Evolutionary conservation across 2,113 vertebrate genomes (phyloP), one percentile per base, ranked within the genome.

Genomic region (Chelonoidis abingdonii): DNA sequence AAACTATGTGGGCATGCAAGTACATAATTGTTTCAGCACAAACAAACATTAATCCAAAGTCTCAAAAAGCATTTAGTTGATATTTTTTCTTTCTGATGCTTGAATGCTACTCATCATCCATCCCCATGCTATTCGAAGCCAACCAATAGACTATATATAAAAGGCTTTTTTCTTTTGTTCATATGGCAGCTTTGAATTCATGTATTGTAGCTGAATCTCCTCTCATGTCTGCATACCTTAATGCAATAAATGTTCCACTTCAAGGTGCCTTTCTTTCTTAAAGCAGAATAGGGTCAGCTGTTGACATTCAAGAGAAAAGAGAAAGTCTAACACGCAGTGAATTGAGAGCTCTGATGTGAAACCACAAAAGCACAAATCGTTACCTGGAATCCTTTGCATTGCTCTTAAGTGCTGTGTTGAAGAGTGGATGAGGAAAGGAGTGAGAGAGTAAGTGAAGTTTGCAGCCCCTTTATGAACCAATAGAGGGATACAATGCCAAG

Each of bases 251-350:
- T 52, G 53, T 93, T 83, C 52, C 82, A 27, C 72, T 65, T 52
- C 1, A 0, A n/a, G 6, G 57, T 41, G 56, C 53, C 44, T 76
- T 89, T 90, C 1, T 2, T 89, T 90, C 1, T 2, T 89, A 93
- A 86, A 93, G 75, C 62, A 62, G 80, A 95, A 80, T 88, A 47
- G 69, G 92, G 92, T n/a, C 75, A 87, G 62, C 52, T 75, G 38
- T n/a, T 86, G 86, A 54, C 78, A 82, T 78, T 88, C 78, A 89
- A 29, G 88, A 92, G 87, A 62, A 65, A 44, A 13, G 25, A 79
- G 53, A 88, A 14, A 25, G 13, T 84, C 29, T 1, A 0, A 38
- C 14, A 22, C 0, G 1, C 25, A 31, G 35, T 1, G 79, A 96
- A 59, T 0, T 6, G 78, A 83, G 87, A 69, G n/a, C 35, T 82